Conservation (phyloP, 1,140 invertebrate genomes). For the Plectrocnemia conspersa region DNA sequence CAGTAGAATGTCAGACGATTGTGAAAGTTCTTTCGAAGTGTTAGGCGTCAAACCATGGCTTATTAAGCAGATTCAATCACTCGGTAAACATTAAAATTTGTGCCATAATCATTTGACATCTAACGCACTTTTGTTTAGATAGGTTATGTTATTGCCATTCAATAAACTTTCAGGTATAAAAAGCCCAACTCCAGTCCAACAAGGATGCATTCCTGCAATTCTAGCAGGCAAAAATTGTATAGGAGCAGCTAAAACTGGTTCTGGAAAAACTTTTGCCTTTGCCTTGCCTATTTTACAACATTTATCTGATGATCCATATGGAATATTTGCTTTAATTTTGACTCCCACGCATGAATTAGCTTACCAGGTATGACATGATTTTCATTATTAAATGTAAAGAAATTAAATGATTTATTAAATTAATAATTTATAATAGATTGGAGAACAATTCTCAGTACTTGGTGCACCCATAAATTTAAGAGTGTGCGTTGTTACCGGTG, state of each 20-base stretch:
- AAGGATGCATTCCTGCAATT: constrained; percentile 76
- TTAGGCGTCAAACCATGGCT: constrained; percentile 48
- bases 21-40: constrained; percentile 37
- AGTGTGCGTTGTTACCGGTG: constrained; percentile 82
- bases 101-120: neutral
- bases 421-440: constrained; percentile 64
- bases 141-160: neutral
- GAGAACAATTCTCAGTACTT: constrained; percentile 86
- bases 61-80: constrained; percentile 44
- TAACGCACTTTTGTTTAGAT: constrained; percentile 10
- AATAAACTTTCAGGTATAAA: constrained; percentile 60
- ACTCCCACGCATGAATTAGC: constrained; percentile 96
- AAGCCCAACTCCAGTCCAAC: constrained; percentile 80
- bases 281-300: constrained; percentile 91
- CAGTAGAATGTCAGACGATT: neutral
- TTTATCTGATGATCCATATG: constrained; percentile 86
- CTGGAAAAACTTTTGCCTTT: constrained; percentile 97
- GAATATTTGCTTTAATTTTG: constrained; percentile 90
- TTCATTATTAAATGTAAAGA: constrained; percentile 7
- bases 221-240: constrained; percentile 83
- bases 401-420: neutral
- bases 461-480: constrained; percentile 81
- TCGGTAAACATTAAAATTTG: constrained; percentile 39
- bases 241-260: constrained; percentile 94
- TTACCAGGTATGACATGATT: constrained; percentile 55